A percentile compares a stretch with the other conserved stretches of the same genome.
phyloP scores from a whole-genome alignment of 2,113 vertebrate genomes.

The Rhabdornis inornatus region DNA sequence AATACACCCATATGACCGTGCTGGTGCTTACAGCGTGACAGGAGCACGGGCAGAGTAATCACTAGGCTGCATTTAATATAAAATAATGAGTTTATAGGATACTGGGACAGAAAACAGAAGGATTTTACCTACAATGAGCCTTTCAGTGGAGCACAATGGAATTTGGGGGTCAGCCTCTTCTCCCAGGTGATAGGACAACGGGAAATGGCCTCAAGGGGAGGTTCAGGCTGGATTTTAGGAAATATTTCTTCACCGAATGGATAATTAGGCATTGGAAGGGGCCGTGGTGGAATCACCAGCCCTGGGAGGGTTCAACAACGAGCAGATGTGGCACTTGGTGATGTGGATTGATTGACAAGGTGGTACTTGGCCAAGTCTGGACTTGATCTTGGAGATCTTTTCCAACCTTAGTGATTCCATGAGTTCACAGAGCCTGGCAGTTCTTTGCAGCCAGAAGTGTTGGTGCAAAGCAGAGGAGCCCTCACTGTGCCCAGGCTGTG shows the following conservation, averaged over 20 bases:
- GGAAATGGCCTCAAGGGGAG: background rate
- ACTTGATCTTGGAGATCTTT: background rate
- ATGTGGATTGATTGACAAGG: background rate
- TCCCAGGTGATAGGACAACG: background rate
- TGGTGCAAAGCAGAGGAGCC: background rate
- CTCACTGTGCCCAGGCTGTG: too few species aligned
- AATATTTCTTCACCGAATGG: background rate
- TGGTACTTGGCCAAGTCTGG: background rate
- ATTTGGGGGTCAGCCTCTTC: fast-evolving
- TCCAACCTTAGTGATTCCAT: fast-evolving
- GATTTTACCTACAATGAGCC: background rate
- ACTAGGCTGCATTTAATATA: background rate
- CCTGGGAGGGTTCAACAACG: fast-evolving
- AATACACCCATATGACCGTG: background rate
- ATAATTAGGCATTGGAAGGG: background rate
- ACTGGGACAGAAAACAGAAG: background rate
- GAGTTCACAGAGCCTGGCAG: background rate
- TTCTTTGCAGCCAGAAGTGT: background rate
- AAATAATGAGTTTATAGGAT: background rate
- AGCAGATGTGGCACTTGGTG: background rate
- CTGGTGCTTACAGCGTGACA: background rate
- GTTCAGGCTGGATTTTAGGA: background rate
- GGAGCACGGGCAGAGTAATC: background rate
- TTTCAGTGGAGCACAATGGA: background rate
- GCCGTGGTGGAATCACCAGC: fast-evolving